Percentiles rank a stretch among this genome's conserved stretches.
Evolutionary conservation across 1,140 invertebrate genomes (phyloP).

Genomic region (Drosophila orena): DNA sequence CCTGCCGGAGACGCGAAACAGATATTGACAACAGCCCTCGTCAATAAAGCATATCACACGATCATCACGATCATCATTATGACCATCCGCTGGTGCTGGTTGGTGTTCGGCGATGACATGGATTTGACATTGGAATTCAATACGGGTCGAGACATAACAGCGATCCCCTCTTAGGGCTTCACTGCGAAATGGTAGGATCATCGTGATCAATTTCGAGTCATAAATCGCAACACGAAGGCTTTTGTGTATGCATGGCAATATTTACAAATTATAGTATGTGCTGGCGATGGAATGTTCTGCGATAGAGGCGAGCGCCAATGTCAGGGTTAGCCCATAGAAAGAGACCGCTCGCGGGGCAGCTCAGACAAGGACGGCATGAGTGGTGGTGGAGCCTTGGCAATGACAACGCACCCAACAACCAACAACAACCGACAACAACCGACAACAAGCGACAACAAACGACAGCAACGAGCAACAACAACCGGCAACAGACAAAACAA

Average conservation of each 20-base stretch:
- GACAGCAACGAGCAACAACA: conserved; percentile 6
- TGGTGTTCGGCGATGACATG: conserved; percentile 41
- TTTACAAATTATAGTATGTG: conserved; percentile 58
- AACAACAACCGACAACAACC: conserved; percentile 22
- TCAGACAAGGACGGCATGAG: neutral
- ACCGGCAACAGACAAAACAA: conserved; percentile 49
- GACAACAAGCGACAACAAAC: conserved; percentile 13
- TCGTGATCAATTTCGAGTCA: conserved; percentile 74
- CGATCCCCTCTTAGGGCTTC: conserved; percentile 23
- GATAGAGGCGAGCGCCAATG: conserved; percentile 70
- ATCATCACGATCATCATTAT: conserved; percentile 48
- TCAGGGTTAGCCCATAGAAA: conserved; percentile 52
- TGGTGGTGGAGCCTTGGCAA: conserved; percentile 59
- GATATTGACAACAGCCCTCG: conserved; percentile 48
- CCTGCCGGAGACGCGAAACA: conserved; percentile 31
- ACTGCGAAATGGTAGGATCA: conserved; percentile 9
- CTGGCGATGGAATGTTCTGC: conserved; percentile 70
- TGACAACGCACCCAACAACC: conserved; percentile 66
- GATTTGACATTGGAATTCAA: conserved; percentile 78
- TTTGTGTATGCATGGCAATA: conserved; percentile 58
- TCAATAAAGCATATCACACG: conserved; percentile 49
- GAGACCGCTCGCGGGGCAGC: neutral
- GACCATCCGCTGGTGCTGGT: conserved; percentile 40
- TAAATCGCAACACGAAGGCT: conserved; percentile 74
- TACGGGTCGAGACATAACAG: conserved; percentile 52